Conservation (phyloP, 2,888 invertebrate genomes). For the Cerastis rubricosa region DNA sequence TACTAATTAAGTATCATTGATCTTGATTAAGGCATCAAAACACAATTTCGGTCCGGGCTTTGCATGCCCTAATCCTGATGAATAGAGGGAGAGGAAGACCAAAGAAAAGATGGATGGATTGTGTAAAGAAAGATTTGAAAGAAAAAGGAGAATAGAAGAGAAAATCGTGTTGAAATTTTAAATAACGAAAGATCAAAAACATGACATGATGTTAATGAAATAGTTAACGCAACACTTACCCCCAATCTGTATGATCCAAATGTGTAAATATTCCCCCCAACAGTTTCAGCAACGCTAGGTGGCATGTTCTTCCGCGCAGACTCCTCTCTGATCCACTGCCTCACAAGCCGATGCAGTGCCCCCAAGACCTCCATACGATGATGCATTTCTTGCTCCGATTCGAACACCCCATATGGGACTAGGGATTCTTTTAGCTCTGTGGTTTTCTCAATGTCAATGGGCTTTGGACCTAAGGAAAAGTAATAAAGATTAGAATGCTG, state of each 20-base stretch:
- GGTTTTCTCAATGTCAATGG: conserved; percentile 94
- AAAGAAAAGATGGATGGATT: neutral
- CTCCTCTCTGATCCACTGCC: conserved; percentile 98
- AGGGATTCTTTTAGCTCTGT: conserved; percentile 94
- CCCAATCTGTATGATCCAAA: conserved; percentile 99
- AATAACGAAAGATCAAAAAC: neutral
- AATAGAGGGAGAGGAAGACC: neutral
- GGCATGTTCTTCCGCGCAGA: conserved; percentile 98
- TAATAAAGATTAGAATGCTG: neutral
- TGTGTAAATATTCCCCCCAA: conserved; percentile 99
- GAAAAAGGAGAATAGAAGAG: neutral
- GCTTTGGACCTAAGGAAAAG: conserved; percentile 92
- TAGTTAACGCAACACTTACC: conserved; percentile 86
- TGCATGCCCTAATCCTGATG: too few relatives aligned
- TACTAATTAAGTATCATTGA: neutral
- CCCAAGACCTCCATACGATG: conserved; percentile 96
- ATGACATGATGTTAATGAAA: neutral
- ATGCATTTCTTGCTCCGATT: conserved; percentile 96
- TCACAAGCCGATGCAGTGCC: conserved; percentile 97
- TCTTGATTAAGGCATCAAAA: too few relatives aligned
- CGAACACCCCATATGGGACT: conserved; percentile 96
- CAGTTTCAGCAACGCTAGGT: conserved; percentile 95
- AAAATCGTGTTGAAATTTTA: neutral
- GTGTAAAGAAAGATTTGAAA: neutral
- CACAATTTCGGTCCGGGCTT: too few relatives aligned